A percentile compares a stretch with the other conserved stretches of the same genome.
These are phyloP conservation scores for Arge pagana DNA, from an alignment of 2,888 invertebrate species.

Conservation along the genomic window DNA sequence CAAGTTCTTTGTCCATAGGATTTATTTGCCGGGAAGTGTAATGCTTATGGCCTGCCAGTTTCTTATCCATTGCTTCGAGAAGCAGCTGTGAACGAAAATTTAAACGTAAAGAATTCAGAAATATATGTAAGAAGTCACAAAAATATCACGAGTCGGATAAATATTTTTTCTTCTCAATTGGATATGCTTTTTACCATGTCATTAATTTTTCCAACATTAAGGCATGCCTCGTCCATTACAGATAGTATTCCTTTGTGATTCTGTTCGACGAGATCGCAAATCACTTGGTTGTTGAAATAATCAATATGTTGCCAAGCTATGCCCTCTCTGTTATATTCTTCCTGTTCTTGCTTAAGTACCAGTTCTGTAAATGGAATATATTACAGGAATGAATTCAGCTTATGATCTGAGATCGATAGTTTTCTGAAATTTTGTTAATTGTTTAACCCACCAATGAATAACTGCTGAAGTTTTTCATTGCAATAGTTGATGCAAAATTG, in stretches of 20 bases:
- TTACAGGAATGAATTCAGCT: slow-evolving; percentile 16
- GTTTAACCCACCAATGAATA: slow-evolving; percentile 80
- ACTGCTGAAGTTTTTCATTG: slow-evolving; percentile 96
- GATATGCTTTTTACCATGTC: slow-evolving; percentile 58
- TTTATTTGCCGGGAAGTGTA: slow-evolving; percentile 86
- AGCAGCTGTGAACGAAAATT: slow-evolving; percentile 66
- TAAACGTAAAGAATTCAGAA: not conserved
- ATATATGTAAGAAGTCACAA: too few relatives aligned
- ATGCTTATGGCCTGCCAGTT: slow-evolving; percentile 83
- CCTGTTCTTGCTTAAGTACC: slow-evolving; percentile 97
- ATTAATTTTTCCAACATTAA: slow-evolving; percentile 91
- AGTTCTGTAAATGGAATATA: slow-evolving; percentile 67
- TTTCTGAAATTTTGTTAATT: too few relatives aligned
- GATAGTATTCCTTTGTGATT: slow-evolving; percentile 90
- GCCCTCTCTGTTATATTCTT: slow-evolving; percentile 94
- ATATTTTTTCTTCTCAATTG: slow-evolving; percentile 10
- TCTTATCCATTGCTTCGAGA: slow-evolving; percentile 91
- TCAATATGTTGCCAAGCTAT: slow-evolving; percentile 94
- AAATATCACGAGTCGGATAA: not conserved
- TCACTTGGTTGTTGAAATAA: slow-evolving; percentile 96
- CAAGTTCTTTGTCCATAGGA: slow-evolving; percentile 79
- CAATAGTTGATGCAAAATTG: slow-evolving; percentile 99
- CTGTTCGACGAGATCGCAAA: slow-evolving; percentile 94
- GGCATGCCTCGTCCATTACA: slow-evolving; percentile 96
- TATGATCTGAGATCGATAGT: not conserved